These are phyloP conservation scores for Acinonyx jubatus DNA, from an alignment of 2,113 vertebrate species.

Conservation along the genomic window DNA sequence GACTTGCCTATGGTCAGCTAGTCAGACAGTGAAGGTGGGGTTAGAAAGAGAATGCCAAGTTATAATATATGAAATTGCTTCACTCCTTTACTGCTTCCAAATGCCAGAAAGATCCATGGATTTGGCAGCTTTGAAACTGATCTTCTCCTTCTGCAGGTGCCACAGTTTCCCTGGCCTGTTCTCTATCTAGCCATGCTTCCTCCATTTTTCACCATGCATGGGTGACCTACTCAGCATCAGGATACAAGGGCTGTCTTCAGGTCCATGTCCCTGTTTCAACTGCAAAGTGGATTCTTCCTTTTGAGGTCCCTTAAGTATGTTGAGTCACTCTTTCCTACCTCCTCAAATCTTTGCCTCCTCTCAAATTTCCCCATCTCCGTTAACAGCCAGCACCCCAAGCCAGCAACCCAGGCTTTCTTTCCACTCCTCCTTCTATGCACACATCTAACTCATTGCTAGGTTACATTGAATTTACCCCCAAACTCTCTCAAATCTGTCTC, in stretches of 20 bases:
- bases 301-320: background rate
- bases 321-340: background rate
- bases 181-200: background rate
- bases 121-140: background rate
- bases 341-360: background rate
- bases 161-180: background rate
- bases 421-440: background rate
- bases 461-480: background rate
- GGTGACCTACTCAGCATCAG: background rate
- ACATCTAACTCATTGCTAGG: background rate
- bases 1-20: background rate
- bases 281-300: background rate
- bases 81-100: background rate
- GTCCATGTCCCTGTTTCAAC: background rate
- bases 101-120: background rate
- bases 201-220: background rate
- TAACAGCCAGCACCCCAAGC: background rate
- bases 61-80: background rate
- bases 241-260: background rate
- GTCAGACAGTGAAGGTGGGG: background rate
- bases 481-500: background rate
- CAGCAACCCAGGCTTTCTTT: background rate
- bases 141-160: background rate
- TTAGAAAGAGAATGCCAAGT: background rate
- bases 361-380: background rate